phyloP scores from a whole-genome alignment of 2,113 vertebrate genomes.

The Athene cunicularia region DNA sequence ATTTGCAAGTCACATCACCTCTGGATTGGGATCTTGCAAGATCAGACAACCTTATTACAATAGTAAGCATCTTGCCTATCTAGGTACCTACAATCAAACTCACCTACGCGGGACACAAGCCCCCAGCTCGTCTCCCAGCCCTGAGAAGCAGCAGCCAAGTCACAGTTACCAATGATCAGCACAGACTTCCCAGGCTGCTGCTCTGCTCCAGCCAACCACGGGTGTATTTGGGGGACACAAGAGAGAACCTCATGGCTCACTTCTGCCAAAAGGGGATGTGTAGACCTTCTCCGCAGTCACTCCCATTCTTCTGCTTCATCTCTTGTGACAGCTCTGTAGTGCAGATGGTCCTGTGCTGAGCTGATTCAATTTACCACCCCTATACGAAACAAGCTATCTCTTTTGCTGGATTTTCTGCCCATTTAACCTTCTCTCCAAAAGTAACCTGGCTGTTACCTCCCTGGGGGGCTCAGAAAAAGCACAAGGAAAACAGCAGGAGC shows the following conservation, averaged over 20 bases:
- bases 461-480: not conserved
- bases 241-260: not conserved
- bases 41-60: not conserved
- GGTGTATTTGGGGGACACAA: rapidly evolving
- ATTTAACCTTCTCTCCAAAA: not conserved
- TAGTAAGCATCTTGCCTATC: not conserved
- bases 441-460: not conserved
- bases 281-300: not conserved
- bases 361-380: not conserved
- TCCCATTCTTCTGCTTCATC: not conserved
- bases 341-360: not conserved
- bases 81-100: not conserved
- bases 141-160: not conserved
- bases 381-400: not conserved
- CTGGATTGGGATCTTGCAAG: not conserved
- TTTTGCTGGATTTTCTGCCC: not conserved
- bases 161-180: not conserved
- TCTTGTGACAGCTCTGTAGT: not conserved
- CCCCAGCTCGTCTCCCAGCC: not conserved
- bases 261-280: not conserved
- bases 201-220: not conserved
- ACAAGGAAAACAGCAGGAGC: not conserved
- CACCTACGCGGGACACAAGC: rapidly evolving
- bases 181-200: not conserved
- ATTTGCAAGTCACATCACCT: constrained; percentile 53